phyloP scores from a whole-genome alignment of 2,797 vertebrate genomes.

The Danio jaintianensis region DNA sequence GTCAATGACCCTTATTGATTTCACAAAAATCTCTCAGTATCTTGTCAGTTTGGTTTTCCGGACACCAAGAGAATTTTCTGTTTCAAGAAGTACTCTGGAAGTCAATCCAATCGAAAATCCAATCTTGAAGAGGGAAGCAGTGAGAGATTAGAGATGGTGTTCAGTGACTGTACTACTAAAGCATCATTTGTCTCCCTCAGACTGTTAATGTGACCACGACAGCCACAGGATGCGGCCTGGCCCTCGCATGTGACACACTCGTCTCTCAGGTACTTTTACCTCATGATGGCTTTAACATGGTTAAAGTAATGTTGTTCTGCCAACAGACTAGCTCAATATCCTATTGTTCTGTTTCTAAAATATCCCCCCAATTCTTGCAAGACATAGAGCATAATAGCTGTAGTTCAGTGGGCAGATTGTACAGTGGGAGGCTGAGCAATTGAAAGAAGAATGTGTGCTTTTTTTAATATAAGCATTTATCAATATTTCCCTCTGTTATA shows the following conservation, averaged over 20 bases:
- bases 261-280: conserved; percentile 85
- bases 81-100: neutral
- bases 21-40: neutral
- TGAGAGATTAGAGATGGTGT: conserved; percentile 24
- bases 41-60: neutral
- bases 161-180: conserved; percentile 1
- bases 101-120: conserved; percentile 28
- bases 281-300: neutral
- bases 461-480: neutral
- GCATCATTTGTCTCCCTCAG: conserved; percentile 68
- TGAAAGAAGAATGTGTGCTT: neutral
- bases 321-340: neutral
- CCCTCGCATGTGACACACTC: conserved; percentile 87
- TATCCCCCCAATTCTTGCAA: neutral
- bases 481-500: neutral
- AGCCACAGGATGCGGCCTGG: conserved; percentile 83
- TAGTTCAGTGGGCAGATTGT: no score
- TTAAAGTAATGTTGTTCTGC: neutral
- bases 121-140: conserved; percentile 14
- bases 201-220: conserved; percentile 81
- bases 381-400: neutral
- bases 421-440: neutral
- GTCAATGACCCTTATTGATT: neutral
- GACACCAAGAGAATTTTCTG: neutral
- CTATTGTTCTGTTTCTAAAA: neutral